These are phyloP conservation scores for Limnothrissa miodon DNA, from an alignment of 2,113 vertebrate genomes.

Conservation along the genomic window DNA sequence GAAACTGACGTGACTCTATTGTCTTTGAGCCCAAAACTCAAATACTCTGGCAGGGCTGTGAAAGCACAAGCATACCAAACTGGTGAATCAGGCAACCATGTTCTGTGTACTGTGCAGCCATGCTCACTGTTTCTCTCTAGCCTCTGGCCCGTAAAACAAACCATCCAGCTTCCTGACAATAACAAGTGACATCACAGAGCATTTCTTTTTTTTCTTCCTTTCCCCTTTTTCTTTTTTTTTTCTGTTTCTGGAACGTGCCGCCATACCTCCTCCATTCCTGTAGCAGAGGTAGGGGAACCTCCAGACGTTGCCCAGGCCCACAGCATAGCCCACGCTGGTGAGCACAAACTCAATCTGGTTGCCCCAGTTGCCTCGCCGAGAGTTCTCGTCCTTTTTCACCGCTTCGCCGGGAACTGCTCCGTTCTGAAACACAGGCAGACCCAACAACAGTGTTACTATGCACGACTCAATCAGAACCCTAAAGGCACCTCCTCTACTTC, in stretches of 20 bases:
- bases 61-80: constrained; percentile 1
- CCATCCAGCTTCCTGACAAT: not conserved
- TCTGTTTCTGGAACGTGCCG: not conserved
- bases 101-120: not conserved
- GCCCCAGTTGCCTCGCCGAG: constrained; percentile 94
- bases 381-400: constrained; percentile 87
- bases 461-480: not conserved
- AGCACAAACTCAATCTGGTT: constrained; percentile 99
- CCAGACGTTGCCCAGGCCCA: constrained; percentile 98
- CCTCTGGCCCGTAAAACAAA: not conserved
- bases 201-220: not conserved
- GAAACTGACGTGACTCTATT: not conserved
- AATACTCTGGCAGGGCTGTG: not conserved
- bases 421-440: constrained; percentile 74
- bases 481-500: too few relatives aligned
- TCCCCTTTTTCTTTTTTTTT: not conserved
- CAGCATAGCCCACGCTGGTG: constrained; percentile 97
- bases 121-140: not conserved
- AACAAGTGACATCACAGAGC: not conserved
- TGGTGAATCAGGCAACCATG: not conserved
- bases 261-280: constrained; percentile 94
- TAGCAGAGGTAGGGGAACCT: constrained; percentile 99
- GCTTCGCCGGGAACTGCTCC: constrained; percentile 93
- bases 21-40: not conserved
- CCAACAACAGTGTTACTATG: not conserved